Conservation (phyloP, 2,888 invertebrate species). For the Netelia fuscicornis region DNA sequence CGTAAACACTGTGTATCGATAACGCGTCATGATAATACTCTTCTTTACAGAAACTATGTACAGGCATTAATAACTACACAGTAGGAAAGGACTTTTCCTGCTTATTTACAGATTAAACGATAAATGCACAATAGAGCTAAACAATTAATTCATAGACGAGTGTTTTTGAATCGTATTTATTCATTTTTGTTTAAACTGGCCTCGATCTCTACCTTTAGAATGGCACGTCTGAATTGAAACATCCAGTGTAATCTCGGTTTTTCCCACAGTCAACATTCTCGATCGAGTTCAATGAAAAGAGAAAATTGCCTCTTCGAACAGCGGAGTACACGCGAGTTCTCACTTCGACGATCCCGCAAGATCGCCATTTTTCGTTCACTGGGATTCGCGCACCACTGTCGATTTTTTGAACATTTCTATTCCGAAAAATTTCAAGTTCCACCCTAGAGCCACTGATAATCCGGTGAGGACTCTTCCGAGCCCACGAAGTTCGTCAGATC, state of each 20-base stretch:
- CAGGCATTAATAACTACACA: slow-evolving; percentile 38
- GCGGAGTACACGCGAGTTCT: not conserved
- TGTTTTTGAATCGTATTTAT: not conserved
- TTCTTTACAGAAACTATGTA: slow-evolving; percentile 73
- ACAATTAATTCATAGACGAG: slow-evolving; percentile 51
- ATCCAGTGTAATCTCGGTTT: slow-evolving; percentile 21
- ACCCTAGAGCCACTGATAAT: slow-evolving; percentile 68
- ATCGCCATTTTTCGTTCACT: slow-evolving; percentile 45
- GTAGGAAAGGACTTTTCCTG: slow-evolving; percentile 31
- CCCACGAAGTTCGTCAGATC: slow-evolving; percentile 66
- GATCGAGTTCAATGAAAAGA: not conserved
- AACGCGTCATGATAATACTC: slow-evolving; percentile 73
- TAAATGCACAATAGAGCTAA: slow-evolving; percentile 55
- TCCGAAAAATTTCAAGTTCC: not conserved
- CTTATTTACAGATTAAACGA: slow-evolving; percentile 61
- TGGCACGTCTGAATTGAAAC: slow-evolving; percentile 65
- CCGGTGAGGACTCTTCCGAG: slow-evolving; percentile 66
- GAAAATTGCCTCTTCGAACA: slow-evolving; percentile 6
- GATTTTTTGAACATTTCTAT: not conserved
- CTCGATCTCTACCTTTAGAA: slow-evolving; percentile 52
- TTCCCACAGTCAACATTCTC: not conserved
- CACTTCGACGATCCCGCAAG: slow-evolving; percentile 2
- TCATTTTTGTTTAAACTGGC: slow-evolving; percentile 59
- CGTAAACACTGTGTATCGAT: slow-evolving; percentile 71
- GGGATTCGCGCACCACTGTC: slow-evolving; percentile 53